Percentiles rank a stretch among this genome's conserved stretches.
phyloP scores from a whole-genome alignment of 1,140 invertebrate species.

The Oryzaephilus surinamensis region DNA sequence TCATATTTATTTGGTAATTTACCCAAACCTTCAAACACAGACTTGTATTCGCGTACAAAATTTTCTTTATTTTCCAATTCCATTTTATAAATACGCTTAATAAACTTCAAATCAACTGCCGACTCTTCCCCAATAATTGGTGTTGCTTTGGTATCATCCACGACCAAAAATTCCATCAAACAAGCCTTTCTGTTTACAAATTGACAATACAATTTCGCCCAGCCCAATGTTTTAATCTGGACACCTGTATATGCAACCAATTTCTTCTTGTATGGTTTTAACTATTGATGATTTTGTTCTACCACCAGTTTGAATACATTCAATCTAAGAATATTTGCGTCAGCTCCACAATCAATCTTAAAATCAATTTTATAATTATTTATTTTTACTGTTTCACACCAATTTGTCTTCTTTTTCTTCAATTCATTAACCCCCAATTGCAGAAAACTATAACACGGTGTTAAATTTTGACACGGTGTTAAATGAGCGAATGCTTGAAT shows the following conservation, averaged over 20 bases:
- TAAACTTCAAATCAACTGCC: neutral
- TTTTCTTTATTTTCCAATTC: too few relatives aligned
- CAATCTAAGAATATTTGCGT: neutral
- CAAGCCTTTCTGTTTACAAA: neutral
- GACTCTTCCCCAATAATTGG: conserved; percentile 1
- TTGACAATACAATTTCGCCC: neutral
- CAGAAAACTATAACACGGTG: too few relatives aligned
- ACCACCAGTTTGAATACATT: too few relatives aligned
- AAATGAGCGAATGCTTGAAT: too few relatives aligned
- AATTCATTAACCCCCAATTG: too few relatives aligned
- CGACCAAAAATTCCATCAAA: neutral
- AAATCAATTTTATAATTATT: neutral
- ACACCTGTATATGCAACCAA: neutral
- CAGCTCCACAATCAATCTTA: conserved; percentile 1
- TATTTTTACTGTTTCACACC: neutral
- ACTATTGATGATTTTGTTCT: neutral
- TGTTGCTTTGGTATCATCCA: neutral
- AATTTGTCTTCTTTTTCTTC: neutral
- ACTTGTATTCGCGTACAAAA: too few relatives aligned
- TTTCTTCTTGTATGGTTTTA: neutral
- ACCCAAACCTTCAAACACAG: too few relatives aligned
- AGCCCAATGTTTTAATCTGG: conserved; percentile 2
- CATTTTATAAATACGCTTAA: conserved; percentile 1
- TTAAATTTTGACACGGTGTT: too few relatives aligned
- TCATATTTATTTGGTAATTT: too few relatives aligned